These are phyloP conservation scores for Bufo gargarizans DNA, from an alignment of 2,113 vertebrate genomes.

Conservation along the genomic window DNA sequence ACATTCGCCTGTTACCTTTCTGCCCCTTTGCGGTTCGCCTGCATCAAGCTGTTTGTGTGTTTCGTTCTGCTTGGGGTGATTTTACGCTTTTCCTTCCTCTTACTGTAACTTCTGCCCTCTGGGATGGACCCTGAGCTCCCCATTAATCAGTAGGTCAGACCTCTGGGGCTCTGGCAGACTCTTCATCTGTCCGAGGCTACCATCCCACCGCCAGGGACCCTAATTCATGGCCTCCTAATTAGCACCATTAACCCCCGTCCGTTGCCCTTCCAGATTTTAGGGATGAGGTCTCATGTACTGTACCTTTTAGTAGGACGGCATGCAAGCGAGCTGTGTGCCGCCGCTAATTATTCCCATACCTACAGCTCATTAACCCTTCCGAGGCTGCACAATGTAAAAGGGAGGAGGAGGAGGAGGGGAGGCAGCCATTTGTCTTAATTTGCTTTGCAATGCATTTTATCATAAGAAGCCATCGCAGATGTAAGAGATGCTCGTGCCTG, in stretches of 20 bases:
- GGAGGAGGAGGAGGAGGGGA: background rate
- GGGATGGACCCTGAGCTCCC: conserved; percentile 37
- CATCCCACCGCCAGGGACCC: conserved; percentile 40
- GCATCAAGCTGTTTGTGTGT: conserved; percentile 42
- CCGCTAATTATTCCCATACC: conserved; percentile 50
- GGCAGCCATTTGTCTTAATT: conserved; percentile 51
- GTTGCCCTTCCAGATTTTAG: background rate
- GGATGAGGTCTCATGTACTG: background rate
- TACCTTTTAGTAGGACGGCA: background rate
- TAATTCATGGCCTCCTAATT: conserved; percentile 54
- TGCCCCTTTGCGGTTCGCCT: background rate
- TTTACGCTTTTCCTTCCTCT: background rate
- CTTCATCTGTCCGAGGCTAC: conserved; percentile 52
- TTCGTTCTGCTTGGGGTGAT: conserved; percentile 42
- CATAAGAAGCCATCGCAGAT: conserved; percentile 50
- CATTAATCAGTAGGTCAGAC: conserved; percentile 40
- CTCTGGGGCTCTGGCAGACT: conserved; percentile 53
- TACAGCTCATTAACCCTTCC: conserved; percentile 52
- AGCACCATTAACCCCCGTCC: conserved; percentile 46
- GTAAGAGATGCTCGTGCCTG: conserved; percentile 40
- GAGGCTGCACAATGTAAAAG: background rate
- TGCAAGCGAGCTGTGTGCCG: conserved; percentile 21
- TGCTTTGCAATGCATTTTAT: conserved; percentile 39
- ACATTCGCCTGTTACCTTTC: conserved; percentile 4
- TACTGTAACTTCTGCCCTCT: conserved; percentile 24